A percentile compares a stretch with the other conserved stretches of the same genome.
These are phyloP conservation scores for Erebia aethiops DNA, from an alignment of 2,888 invertebrate species.

Conservation along the genomic window DNA sequence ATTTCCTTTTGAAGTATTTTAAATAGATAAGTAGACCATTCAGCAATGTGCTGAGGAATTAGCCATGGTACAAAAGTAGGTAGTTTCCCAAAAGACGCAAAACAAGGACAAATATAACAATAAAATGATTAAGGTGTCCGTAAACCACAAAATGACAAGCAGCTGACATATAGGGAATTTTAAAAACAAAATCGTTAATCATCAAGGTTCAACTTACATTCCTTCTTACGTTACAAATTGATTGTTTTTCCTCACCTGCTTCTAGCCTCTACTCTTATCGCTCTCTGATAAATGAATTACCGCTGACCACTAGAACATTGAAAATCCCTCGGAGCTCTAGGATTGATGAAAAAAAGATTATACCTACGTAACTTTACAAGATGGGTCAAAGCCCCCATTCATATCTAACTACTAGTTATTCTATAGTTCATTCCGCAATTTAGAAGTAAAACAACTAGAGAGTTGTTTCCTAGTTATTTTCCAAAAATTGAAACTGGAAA, in stretches of 20 bases:
- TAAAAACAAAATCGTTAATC: not conserved
- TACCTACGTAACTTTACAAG: not conserved
- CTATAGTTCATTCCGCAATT: no score
- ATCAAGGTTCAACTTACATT: no score
- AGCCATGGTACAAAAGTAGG: no score
- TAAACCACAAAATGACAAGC: slow-evolving; percentile 7
- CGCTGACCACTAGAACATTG: not conserved
- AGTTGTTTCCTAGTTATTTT: no score
- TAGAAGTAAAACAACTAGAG: no score
- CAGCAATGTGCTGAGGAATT: no score
- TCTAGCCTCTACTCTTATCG: not conserved
- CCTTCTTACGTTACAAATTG: not conserved
- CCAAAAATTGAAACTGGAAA: no score
- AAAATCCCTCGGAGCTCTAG: not conserved
- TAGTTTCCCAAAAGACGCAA: slow-evolving; percentile 1
- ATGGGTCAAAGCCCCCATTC: not conserved
- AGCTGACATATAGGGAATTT: not conserved
- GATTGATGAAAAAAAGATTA: slow-evolving; percentile 5
- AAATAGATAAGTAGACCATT: no score
- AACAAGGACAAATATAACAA: not conserved
- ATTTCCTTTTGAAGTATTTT: no score
- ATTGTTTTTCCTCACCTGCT: not conserved
- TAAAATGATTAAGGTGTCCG: not conserved
- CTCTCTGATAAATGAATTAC: not conserved
- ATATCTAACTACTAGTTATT: no score